Evolutionary conservation across 2,888 invertebrate species (phyloP).

Genomic region (Acleris cristana): DNA sequence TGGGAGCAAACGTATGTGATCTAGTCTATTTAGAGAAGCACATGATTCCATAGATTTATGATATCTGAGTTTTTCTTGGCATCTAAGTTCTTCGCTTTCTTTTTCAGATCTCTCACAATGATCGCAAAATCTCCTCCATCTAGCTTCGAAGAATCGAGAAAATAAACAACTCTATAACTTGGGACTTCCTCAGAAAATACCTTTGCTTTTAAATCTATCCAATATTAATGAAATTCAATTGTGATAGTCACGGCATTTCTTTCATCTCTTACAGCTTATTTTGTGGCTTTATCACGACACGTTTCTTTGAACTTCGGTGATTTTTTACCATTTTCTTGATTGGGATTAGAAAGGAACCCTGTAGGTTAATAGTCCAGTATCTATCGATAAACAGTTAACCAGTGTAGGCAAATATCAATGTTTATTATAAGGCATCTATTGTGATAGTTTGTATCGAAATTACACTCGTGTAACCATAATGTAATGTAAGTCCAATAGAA

Average conservation of each 20-base stretch:
- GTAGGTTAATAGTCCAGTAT: conserved; percentile 27
- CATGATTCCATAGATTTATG: conserved; percentile 8
- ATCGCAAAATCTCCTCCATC: conserved; percentile 73
- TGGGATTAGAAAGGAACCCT: conserved; percentile 18
- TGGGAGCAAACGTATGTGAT: neutral
- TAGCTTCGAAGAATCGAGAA: conserved; percentile 69
- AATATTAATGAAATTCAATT: conserved; percentile 16
- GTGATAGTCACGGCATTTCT: conserved; percentile 36
- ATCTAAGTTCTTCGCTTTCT: neutral
- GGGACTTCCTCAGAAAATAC: conserved; percentile 33
- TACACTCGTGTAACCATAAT: conserved; percentile 44
- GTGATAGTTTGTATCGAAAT: conserved; percentile 49
- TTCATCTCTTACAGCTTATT: conserved; percentile 32
- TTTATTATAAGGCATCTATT: conserved; percentile 47
- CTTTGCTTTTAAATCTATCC: conserved; percentile 40
- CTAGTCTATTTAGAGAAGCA: neutral
- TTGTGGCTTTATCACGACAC: conserved; percentile 34
- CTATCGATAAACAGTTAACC: conserved; percentile 35
- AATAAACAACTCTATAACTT: conserved; percentile 51
- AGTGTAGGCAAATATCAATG: conserved; percentile 47
- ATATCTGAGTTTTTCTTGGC: conserved; percentile 14
- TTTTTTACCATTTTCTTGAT: conserved; percentile 8
- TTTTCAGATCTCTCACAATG: conserved; percentile 77
- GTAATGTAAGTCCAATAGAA: conserved; percentile 46
- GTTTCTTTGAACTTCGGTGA: conserved; percentile 10